Base-by-base conservation (phyloP, 2,888 invertebrate genomes). In the Punctoribates punctum region DNA sequence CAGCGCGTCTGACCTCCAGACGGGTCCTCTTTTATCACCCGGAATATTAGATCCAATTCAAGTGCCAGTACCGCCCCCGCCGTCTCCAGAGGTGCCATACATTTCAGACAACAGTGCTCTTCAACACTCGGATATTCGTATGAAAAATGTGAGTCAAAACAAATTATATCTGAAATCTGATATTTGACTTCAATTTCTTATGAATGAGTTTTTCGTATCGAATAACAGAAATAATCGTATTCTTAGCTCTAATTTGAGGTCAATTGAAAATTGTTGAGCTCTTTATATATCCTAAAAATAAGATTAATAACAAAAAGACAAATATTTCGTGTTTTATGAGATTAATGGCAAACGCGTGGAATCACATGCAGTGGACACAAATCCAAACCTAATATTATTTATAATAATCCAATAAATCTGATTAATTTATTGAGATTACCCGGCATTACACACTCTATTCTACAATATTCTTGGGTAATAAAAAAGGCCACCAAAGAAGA, bases 41-140 rank as follows among this genome's bases (percentile, higher is more conserved):
- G 78, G 65, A 38, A 75, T 75, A n/a, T 20, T 51, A 13, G 75
- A 77, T n/a, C 73, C 60, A 20, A 74, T 73, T 20, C 72, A 70
- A 27, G 78, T 80, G 23, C 80, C 80, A 38, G 79, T 79, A 20
- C 80, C 80, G 2, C 79, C 79, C 15, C 80, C 80, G 78, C 88
- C 89, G 11, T 90, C 91, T 80, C 91, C 91, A 0, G 90, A 90
- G 84, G 79, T 76, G 42, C 76, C 76, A 2, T 60, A 27, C 23
- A 38, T 48, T 15, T 29, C 27, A 25, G 73, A 73, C 13, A 25
- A 23, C 46, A 48, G 48, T 57, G 51, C 20, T 34, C 54, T 57
- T 34, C 73, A 70, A 46, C 42, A 70, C 20, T n/a, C n/a, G n/a
- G 20, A 20, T 1, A 70, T 34, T 4, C 20, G 13, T 9, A 38